These are phyloP conservation scores for Salticus scenicus DNA, from an alignment of 2,888 invertebrate genomes.

Conservation along the genomic window DNA sequence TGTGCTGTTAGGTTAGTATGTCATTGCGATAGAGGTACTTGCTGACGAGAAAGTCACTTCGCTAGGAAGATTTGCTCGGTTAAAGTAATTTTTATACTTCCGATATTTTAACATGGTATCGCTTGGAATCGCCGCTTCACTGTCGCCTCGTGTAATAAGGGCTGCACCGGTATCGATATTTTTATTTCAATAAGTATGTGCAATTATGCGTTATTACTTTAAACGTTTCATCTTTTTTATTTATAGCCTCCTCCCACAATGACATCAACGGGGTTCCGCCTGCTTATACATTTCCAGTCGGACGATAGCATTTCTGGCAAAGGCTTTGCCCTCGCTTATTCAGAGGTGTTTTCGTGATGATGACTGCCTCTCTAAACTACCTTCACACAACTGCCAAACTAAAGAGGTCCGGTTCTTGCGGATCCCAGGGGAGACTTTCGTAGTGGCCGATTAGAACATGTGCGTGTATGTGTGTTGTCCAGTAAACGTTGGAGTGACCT, in stretches of 20 bases:
- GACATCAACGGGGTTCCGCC: constrained; percentile 88
- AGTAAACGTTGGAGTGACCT: no score
- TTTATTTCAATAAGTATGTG: no score
- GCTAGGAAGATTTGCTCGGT: no score
- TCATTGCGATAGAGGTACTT: no score
- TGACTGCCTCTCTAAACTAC: background rate
- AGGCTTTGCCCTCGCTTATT: constrained; percentile 93
- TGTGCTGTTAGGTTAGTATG: no score
- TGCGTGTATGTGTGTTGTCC: background rate
- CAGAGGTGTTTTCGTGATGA: constrained; percentile 75
- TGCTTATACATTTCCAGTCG: constrained; percentile 90
- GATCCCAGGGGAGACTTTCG: background rate
- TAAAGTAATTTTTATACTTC: no score
- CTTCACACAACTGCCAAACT: background rate
- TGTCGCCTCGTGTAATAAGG: no score
- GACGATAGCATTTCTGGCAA: constrained; percentile 93
- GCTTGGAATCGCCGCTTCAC: no score
- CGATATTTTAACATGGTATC: no score
- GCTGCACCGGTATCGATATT: no score
- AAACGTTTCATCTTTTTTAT: constrained; percentile 9
- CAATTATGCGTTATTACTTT: no score
- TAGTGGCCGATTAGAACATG: background rate
- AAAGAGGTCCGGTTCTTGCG: background rate
- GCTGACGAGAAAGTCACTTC: no score
- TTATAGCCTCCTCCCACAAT: constrained; percentile 90